A percentile compares a stretch with the other conserved stretches of the same genome.
Conservation (phyloP, 2,113 vertebrate species). For the Platycercus adscitus region DNA sequence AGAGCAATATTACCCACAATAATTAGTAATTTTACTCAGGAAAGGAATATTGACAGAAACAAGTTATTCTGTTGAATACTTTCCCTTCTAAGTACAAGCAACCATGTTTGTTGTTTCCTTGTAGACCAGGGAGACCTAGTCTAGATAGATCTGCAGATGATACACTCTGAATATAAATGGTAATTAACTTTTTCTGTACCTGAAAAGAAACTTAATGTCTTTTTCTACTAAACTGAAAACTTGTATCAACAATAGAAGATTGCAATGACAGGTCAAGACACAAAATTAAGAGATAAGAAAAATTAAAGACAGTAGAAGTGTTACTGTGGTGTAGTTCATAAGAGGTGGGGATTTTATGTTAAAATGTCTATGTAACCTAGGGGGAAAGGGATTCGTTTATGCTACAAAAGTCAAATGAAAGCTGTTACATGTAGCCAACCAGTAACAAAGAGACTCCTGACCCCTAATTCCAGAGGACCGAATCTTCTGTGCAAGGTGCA, state of each 20-base stretch:
- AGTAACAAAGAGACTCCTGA: not conserved
- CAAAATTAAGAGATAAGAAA: not conserved
- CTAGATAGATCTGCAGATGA: not conserved
- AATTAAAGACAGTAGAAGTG: not conserved
- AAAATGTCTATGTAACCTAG: rapidly evolving
- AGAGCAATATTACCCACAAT: not conserved
- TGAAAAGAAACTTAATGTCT: not conserved
- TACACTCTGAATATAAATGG: not conserved
- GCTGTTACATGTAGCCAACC: not conserved
- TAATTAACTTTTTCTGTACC: not conserved
- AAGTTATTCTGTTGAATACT: not conserved
- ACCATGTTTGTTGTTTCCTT: not conserved
- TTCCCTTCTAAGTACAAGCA: not conserved
- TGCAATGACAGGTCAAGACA: not conserved
- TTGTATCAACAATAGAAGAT: not conserved
- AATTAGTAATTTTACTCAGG: not conserved
- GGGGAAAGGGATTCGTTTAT: not conserved
- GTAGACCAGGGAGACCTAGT: not conserved
- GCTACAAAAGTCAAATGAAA: not conserved
- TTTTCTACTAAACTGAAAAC: not conserved
- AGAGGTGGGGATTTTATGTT: not conserved
- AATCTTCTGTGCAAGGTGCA: not conserved
- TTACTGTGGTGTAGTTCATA: not conserved
- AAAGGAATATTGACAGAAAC: not conserved
- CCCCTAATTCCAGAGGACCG: not conserved